These are phyloP conservation scores for Upupa epops DNA, from an alignment of 2,113 vertebrate species.

Conservation along the genomic window DNA sequence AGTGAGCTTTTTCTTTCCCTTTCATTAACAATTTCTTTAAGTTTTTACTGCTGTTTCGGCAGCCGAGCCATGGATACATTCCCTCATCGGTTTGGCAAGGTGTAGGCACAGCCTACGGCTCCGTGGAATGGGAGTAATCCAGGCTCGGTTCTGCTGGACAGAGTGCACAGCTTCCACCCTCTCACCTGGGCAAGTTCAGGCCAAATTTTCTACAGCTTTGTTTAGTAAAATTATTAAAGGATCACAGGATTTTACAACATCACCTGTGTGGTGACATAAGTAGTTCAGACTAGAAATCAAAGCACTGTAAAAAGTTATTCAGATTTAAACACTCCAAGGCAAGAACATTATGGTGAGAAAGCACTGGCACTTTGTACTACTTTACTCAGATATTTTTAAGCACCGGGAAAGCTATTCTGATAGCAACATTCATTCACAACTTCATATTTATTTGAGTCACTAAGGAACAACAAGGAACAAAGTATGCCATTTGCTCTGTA, in stretches of 20 bases:
- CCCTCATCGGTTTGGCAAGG: not conserved
- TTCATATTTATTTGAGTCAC: slow-evolving; percentile 20
- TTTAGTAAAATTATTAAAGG: not conserved
- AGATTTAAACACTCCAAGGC: not conserved
- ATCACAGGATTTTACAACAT: not conserved
- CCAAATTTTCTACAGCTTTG: not conserved
- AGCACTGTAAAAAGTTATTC: not conserved
- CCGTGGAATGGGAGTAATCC: not conserved
- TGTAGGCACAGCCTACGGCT: not conserved
- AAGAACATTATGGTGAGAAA: not conserved
- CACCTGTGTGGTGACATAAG: not conserved
- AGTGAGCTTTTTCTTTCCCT: not conserved
- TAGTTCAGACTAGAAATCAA: not conserved
- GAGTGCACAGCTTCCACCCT: not conserved
- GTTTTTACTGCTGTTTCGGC: not conserved
- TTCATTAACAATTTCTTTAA: not conserved
- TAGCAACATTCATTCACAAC: slow-evolving; percentile 42
- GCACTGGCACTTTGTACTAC: not conserved
- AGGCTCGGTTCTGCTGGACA: not conserved
- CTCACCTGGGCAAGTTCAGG: not conserved
- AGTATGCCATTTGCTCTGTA: not conserved
- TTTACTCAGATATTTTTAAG: slow-evolving; percentile 34
- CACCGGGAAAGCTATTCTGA: not conserved
- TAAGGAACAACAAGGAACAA: not conserved
- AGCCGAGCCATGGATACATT: not conserved